Evolutionary conservation across 2,888 invertebrate species (phyloP).

Genomic region (Conus canariensis): DNA sequence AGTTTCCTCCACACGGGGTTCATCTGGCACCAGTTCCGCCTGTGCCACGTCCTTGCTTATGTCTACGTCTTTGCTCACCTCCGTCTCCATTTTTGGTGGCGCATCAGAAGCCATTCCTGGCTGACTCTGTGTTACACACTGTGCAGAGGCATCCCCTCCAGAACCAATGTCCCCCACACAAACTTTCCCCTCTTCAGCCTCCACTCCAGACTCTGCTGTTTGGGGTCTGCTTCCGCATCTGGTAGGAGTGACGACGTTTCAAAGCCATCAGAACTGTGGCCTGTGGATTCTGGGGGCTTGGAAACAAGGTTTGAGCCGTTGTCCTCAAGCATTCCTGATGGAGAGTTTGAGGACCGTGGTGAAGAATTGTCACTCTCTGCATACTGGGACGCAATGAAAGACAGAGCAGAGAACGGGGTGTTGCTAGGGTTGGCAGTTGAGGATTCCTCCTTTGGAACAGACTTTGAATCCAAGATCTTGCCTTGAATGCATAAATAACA

Average conservation of each 20-base stretch:
- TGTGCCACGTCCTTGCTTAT: neutral
- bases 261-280: slow-evolving; percentile 22
- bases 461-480: neutral
- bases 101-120: neutral
- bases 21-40: neutral
- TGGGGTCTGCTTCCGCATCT: neutral
- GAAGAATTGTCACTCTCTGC: slow-evolving; percentile 39
- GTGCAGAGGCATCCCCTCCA: neutral
- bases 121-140: neutral
- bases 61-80: slow-evolving; percentile 12
- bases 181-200: neutral
- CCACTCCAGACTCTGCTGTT: neutral
- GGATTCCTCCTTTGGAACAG: neutral
- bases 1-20: neutral
- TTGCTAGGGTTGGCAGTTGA: neutral
- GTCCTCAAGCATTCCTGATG: neutral
- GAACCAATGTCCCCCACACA: neutral
- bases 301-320: neutral
- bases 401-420: slow-evolving; percentile 34
- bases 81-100: neutral
- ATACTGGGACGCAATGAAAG: slow-evolving; percentile 39
- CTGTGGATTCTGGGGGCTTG: neutral
- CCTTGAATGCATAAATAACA: neutral
- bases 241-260: neutral
- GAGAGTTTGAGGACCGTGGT: slow-evolving; percentile 1